phyloP scores from a whole-genome alignment of 2,113 vertebrate species.

The Gracilinanus agilis region DNA sequence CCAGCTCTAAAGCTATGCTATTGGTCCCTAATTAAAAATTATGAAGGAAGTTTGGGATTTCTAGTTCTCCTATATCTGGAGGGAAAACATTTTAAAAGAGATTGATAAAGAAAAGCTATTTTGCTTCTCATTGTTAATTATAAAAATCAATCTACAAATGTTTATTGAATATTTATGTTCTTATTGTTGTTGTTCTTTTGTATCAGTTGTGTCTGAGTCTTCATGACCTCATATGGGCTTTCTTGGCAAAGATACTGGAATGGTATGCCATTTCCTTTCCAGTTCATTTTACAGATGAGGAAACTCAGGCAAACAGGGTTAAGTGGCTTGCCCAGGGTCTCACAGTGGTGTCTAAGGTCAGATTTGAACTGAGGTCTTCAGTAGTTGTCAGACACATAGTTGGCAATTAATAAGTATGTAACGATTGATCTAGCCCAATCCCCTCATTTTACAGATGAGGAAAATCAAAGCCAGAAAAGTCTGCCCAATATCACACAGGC shows the following conservation, averaged over 20 bases:
- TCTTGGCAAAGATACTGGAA: not conserved
- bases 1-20: not conserved
- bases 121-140: not conserved
- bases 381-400: constrained; percentile 4
- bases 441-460: not conserved
- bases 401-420: not conserved
- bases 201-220: not conserved
- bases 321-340: not conserved
- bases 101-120: not conserved
- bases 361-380: not conserved
- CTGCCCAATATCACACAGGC: not conserved
- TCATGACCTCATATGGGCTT: not conserved
- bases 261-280: not conserved
- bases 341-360: not conserved
- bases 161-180: not conserved
- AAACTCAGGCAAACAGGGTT: not conserved
- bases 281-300: no score
- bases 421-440: constrained; percentile 1
- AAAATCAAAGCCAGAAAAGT: not conserved
- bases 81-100: not conserved
- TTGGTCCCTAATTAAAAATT: not conserved
- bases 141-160: not conserved
- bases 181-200: not conserved
- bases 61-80: not conserved
- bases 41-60: not conserved